These are phyloP conservation scores for Tribolium madens DNA, from an alignment of 1,140 invertebrate species.

Conservation along the genomic window DNA sequence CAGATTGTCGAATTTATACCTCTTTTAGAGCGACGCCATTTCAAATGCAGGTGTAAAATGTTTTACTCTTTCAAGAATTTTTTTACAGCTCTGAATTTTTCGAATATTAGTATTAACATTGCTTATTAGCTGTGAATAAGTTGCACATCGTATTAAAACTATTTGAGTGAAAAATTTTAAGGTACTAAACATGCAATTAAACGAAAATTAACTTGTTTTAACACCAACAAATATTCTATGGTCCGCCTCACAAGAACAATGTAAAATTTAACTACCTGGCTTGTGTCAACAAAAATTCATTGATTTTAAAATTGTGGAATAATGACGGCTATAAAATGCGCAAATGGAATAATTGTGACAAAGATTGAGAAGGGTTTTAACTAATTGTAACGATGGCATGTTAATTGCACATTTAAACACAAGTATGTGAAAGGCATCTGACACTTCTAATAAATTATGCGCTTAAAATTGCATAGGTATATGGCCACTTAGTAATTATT, in stretches of 20 bases:
- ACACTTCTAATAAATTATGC: too few relatives aligned
- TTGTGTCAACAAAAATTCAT: constrained; percentile 4
- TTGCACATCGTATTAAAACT: background rate
- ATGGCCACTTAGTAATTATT: background rate
- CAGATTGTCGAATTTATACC: background rate
- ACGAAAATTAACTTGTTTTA: constrained; percentile 11
- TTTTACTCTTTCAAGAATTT: background rate
- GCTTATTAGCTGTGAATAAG: background rate
- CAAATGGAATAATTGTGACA: background rate
- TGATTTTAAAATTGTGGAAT: background rate
- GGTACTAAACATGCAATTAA: constrained; percentile 18
- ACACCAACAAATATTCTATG: constrained; percentile 10
- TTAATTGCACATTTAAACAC: background rate
- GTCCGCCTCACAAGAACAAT: constrained; percentile 11
- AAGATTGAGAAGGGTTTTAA: too few relatives aligned
- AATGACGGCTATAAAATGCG: background rate
- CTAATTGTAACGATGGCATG: too few relatives aligned
- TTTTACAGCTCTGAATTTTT: background rate
- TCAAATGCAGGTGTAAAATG: background rate
- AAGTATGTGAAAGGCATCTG: background rate
- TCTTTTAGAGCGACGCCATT: background rate
- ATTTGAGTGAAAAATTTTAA: background rate
- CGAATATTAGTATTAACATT: too few relatives aligned
- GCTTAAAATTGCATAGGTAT: background rate
- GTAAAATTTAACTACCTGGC: background rate